These are phyloP conservation scores for Thereva nobilitata DNA, from an alignment of 2,888 invertebrate genomes.

Conservation along the genomic window DNA sequence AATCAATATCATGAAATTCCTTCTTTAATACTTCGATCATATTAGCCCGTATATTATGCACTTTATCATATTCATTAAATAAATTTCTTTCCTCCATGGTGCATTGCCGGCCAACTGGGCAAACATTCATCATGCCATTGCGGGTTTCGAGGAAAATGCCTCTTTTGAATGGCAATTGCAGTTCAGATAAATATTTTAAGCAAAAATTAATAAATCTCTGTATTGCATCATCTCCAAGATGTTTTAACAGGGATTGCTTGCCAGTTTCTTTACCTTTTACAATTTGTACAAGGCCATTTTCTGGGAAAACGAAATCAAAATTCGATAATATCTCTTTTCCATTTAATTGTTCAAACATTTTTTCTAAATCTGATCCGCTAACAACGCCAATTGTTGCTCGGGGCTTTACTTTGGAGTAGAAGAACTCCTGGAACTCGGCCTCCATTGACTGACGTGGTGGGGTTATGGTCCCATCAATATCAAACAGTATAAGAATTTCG, in stretches of 20 bases:
- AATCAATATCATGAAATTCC: conserved; percentile 73
- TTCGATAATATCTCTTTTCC: conserved; percentile 67
- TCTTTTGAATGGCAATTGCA: conserved; percentile 83
- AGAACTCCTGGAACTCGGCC: conserved; percentile 69
- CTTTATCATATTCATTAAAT: conserved; percentile 78
- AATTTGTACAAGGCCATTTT: conserved; percentile 88
- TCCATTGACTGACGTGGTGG: conserved; percentile 75
- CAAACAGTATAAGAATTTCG: conserved; percentile 75
- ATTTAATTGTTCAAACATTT: conserved; percentile 87
- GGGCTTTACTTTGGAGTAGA: conserved; percentile 68
- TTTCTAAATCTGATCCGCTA: conserved; percentile 88
- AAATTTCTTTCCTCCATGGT: conserved; percentile 77
- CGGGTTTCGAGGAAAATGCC: conserved; percentile 95
- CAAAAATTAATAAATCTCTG: conserved; percentile 89
- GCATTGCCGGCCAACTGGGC: conserved; percentile 90
- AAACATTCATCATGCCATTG: conserved; percentile 87
- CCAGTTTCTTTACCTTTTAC: conserved; percentile 69
- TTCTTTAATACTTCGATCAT: conserved; percentile 76
- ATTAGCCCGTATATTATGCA: conserved; percentile 73
- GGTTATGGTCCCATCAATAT: conserved; percentile 94
- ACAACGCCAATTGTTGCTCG: conserved; percentile 77
- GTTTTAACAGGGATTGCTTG: conserved; percentile 67
- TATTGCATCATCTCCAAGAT: conserved; percentile 79
- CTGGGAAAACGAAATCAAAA: conserved; percentile 89
- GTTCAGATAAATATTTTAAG: conserved; percentile 78